Percentiles rank a stretch among this genome's conserved stretches.
Evolutionary conservation across 1,140 invertebrate genomes (phyloP).

Genomic region (Camponotus pennsylvanicus): DNA sequence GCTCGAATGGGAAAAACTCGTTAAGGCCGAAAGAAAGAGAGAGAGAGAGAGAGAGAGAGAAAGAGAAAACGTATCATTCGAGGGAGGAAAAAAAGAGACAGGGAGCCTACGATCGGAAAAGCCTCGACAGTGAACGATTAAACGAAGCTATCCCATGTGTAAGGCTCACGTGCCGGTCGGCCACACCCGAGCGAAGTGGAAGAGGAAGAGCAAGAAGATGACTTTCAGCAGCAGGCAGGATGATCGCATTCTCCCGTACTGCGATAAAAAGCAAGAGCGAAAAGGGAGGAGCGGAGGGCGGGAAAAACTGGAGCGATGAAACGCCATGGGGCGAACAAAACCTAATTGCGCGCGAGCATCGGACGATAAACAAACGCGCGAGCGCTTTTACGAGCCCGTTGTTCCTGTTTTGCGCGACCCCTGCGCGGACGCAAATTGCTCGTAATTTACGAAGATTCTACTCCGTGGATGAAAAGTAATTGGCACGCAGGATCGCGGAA

Average conservation of each 20-base stretch:
- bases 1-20: conserved; percentile 67
- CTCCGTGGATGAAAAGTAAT: conserved; percentile 39
- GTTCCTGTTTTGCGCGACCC: background rate
- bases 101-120: conserved; percentile 29
- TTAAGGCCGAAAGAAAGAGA: conserved; percentile 40
- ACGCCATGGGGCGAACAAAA: conserved; percentile 6
- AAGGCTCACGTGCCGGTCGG: background rate
- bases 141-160: conserved; percentile 19
- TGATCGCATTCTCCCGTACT: background rate
- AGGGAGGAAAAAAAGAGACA: background rate
- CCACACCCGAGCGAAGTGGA: background rate
- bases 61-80: background rate
- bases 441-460: conserved; percentile 30
- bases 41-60: background rate
- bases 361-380: conserved; percentile 46
- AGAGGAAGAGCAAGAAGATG: background rate
- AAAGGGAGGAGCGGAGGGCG: background rate
- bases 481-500: conserved; percentile 18
- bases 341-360: conserved; percentile 23
- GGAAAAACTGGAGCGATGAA: background rate
- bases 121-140: conserved; percentile 47
- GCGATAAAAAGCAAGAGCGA: background rate
- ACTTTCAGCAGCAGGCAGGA: background rate
- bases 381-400: conserved; percentile 25
- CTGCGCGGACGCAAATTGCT: conserved; percentile 41